A percentile compares a stretch with the other conserved stretches of the same genome.
Conservation (phyloP, 2,888 invertebrate species). For the Leptopterna dolabrata region DNA sequence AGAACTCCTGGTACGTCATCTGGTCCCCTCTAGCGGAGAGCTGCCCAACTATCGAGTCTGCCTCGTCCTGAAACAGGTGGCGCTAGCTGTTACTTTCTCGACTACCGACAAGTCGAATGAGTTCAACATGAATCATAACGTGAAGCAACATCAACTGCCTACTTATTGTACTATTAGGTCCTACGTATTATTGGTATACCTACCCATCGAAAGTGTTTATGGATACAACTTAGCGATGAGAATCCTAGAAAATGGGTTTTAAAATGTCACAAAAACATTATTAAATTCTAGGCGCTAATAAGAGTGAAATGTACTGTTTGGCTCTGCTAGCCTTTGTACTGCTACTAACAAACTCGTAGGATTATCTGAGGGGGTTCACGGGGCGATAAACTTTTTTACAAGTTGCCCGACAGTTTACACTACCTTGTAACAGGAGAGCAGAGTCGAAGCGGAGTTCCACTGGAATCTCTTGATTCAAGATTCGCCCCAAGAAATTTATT, state of each 20-base stretch:
- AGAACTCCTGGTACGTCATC: slow-evolving; percentile 70
- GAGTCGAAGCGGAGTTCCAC: neutral
- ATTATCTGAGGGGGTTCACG: neutral
- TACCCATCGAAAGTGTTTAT: too few species aligned
- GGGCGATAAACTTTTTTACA: neutral
- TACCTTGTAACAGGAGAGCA: neutral
- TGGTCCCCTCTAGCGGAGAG: slow-evolving; percentile 71
- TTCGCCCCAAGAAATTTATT: too few species aligned
- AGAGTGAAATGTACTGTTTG: too few species aligned
- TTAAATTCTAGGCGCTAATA: too few species aligned
- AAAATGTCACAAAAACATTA: too few species aligned
- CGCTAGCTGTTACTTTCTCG: neutral
- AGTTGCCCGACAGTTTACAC: neutral
- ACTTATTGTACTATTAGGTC: too few species aligned
- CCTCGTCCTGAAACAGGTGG: slow-evolving; percentile 67
- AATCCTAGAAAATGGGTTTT: too few species aligned
- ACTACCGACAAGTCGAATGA: neutral
- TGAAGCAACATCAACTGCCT: too few species aligned
- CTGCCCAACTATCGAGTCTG: slow-evolving; percentile 68
- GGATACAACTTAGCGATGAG: too few species aligned
- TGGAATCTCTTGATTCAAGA: neutral
- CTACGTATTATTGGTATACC: too few species aligned
- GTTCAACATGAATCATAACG: too few species aligned
- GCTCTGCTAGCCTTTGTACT: too few species aligned
- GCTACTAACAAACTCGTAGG: neutral